phyloP scores from a whole-genome alignment of 35 echinoderm and acorn worm genomes.

The Diadema setosum region DNA sequence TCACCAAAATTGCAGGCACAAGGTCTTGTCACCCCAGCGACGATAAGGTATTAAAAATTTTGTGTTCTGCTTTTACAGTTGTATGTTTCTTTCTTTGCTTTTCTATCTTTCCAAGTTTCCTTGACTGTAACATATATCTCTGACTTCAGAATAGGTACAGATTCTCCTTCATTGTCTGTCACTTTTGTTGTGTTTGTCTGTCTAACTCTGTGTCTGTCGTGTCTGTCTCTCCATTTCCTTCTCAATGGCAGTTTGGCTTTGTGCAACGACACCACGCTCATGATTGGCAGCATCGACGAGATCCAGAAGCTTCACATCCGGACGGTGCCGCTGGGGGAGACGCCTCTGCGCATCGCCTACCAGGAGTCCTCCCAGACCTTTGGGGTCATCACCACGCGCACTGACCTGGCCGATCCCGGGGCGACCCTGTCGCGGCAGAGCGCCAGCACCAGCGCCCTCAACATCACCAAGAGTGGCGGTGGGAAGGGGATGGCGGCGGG shows the following conservation, averaged over 20 bases:
- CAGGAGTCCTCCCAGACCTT: slow-evolving; percentile 93
- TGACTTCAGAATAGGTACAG: no score
- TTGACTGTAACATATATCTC: no score
- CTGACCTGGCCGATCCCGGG: slow-evolving; percentile 72
- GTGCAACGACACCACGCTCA: slow-evolving; percentile 89
- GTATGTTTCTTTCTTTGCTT: no score
- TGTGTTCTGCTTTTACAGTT: no score
- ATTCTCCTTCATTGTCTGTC: no score
- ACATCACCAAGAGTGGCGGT: slow-evolving; percentile 54
- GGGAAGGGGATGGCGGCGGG: slow-evolving; percentile 45
- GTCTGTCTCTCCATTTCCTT: no score
- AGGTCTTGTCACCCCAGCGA: no score
- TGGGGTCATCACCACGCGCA: slow-evolving; percentile 73
- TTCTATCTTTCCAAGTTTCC: no score
- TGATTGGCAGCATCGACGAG: slow-evolving; percentile 97
- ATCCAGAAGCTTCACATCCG: slow-evolving; percentile 99
- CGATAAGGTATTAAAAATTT: no score
- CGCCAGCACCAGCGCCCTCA: slow-evolving; percentile 87
- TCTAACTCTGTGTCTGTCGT: no score
- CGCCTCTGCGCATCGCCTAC: slow-evolving; percentile 79
- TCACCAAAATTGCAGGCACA: no score
- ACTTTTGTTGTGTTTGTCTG: no score
- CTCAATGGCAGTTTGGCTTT: slow-evolving; percentile 73
- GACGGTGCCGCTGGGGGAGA: slow-evolving; percentile 87
- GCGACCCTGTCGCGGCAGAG: slow-evolving; percentile 5